Conservation (phyloP, 1,140 invertebrate genomes). For the Ceratina calcarata region DNA sequence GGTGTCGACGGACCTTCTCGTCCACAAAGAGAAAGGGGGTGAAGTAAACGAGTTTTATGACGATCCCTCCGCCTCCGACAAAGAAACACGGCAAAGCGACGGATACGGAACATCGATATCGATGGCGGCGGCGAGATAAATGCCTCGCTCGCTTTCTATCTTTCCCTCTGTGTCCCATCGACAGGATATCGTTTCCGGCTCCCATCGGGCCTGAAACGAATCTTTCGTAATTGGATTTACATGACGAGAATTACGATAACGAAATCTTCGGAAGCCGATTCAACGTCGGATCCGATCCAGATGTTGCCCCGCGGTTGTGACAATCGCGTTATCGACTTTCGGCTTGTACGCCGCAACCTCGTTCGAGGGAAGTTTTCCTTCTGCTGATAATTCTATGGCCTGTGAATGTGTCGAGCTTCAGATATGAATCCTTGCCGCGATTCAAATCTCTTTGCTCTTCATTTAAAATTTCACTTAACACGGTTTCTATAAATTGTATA, state of each 20-base stretch:
- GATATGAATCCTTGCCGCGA: neutral
- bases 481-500: no score
- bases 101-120: slow-evolving; percentile 56
- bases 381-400: slow-evolving; percentile 26
- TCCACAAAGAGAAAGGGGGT: slow-evolving; percentile 31
- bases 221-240: slow-evolving; percentile 66
- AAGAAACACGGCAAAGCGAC: slow-evolving; percentile 3
- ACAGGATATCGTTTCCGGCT: slow-evolving; percentile 53
- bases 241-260: slow-evolving; percentile 66
- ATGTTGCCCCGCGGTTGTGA: slow-evolving; percentile 41
- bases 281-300: slow-evolving; percentile 30
- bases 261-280: slow-evolving; percentile 56
- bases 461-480: no score
- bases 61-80: slow-evolving; percentile 9
- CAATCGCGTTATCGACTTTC: slow-evolving; percentile 46
- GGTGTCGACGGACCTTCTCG: slow-evolving; percentile 52
- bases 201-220: slow-evolving; percentile 57
- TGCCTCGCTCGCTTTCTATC: slow-evolving; percentile 3
- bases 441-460: neutral
- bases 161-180: slow-evolving; percentile 16
- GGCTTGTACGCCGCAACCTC: slow-evolving; percentile 2
- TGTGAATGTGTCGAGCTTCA: neutral
- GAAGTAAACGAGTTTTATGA: slow-evolving; percentile 67
- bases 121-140: slow-evolving; percentile 57
- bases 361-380: slow-evolving; percentile 22